Conservation (phyloP, 92 coral and sea anemone species). For the Phenganax subtilis region DNA sequence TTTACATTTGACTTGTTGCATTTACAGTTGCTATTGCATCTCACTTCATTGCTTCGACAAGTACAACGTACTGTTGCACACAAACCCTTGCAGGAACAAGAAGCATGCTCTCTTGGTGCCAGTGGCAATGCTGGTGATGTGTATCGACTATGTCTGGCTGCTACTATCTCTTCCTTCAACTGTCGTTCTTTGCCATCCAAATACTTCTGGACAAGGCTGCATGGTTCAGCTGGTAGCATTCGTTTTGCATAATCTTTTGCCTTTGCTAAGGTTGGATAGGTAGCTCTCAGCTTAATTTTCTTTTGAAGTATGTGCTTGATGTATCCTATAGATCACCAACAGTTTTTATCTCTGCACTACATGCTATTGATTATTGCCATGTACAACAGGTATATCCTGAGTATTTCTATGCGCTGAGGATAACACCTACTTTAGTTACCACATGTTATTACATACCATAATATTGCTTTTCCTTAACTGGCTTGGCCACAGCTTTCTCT, state of each 20-base stretch:
- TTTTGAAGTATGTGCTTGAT: conserved; percentile 29
- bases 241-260: conserved; percentile 40
- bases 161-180: conserved; percentile 37
- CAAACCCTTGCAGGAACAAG: conserved; percentile 43
- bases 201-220: conserved; percentile 44
- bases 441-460: conserved; percentile 34
- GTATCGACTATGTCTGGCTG: conserved; percentile 36
- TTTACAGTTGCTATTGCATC: conserved; percentile 26
- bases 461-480: conserved; percentile 41
- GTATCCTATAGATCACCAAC: conserved; percentile 13
- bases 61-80: conserved; percentile 42
- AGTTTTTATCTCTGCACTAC: neutral
- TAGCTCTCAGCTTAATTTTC: conserved; percentile 28
- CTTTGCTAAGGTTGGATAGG: conserved; percentile 34
- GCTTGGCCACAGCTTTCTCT: conserved; percentile 47
- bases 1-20: conserved; percentile 44
- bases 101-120: neutral
- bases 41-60: conserved; percentile 27
- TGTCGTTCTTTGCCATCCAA: conserved; percentile 39
- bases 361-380: no score
- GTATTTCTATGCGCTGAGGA: conserved; percentile 1
- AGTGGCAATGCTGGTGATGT: conserved; percentile 13
- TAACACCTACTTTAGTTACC: neutral
- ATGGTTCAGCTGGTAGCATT: conserved; percentile 43
- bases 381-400: neutral